Conservation (phyloP, 2,797 vertebrate genomes). For the Geotria australis region DNA sequence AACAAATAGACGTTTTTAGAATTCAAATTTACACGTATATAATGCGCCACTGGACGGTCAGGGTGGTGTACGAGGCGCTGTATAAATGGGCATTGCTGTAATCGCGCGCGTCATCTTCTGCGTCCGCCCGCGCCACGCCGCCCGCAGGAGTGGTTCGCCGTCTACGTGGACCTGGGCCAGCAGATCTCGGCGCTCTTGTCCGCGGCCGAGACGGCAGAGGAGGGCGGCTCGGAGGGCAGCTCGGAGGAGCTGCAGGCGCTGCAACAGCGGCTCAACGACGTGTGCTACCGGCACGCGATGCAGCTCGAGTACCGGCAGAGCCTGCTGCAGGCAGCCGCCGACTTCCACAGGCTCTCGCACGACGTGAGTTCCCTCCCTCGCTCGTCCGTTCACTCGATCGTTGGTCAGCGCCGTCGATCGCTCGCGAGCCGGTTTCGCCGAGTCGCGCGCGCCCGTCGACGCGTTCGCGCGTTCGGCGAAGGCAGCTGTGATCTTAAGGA, state of each 20-base stretch:
- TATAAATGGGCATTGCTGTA: no score
- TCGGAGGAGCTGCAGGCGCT: slow-evolving; percentile 56
- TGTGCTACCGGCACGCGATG: slow-evolving; percentile 76
- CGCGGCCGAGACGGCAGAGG: slow-evolving; percentile 20
- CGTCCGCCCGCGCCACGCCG: no score
- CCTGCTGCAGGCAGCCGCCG: slow-evolving; percentile 59
- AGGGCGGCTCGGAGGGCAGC: slow-evolving; percentile 27
- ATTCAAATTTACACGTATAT: no score
- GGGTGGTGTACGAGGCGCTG: no score
- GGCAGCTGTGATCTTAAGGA: no score
- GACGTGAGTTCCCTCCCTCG: slow-evolving; percentile 23
- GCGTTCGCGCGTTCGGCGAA: not conserved
- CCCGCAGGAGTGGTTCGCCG: slow-evolving; percentile 81
- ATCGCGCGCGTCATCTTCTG: no score
- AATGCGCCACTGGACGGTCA: no score
- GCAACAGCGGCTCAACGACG: slow-evolving; percentile 89
- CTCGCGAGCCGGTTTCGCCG: not conserved
- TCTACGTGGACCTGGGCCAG: slow-evolving; percentile 96
- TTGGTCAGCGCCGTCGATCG: not conserved
- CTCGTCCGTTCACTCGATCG: not conserved
- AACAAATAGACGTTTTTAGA: no score
- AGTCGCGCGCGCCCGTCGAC: not conserved
- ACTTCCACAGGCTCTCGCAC: slow-evolving; percentile 68
- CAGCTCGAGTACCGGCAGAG: slow-evolving; percentile 84
- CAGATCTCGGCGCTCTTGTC: slow-evolving; percentile 71